phyloP scores from a whole-genome alignment of 2,797 vertebrate species.

The Coccyzus lansbergi region DNA sequence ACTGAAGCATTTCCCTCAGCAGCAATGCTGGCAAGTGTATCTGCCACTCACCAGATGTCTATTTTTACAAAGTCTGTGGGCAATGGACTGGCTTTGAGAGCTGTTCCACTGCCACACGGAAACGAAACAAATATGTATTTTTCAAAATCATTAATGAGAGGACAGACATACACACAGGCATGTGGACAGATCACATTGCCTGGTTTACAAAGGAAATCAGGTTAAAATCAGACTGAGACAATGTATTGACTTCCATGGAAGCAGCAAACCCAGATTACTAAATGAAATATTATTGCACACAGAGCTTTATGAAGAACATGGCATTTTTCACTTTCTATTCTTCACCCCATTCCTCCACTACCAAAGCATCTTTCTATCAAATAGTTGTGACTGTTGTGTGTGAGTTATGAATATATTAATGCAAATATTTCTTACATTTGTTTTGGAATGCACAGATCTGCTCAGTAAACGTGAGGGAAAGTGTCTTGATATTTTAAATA shows the following conservation, averaged over 20 bases:
- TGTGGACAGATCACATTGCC: neutral
- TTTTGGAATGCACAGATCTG: conserved; percentile 37
- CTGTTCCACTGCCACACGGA: neutral
- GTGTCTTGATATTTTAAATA: neutral
- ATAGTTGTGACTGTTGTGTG: neutral
- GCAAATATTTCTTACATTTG: conserved; percentile 13
- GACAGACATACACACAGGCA: neutral
- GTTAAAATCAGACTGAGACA: neutral
- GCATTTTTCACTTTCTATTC: neutral
- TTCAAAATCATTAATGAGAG: neutral
- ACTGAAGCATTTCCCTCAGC: neutral
- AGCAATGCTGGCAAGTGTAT: neutral
- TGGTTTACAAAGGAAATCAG: neutral
- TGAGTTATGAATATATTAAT: neutral
- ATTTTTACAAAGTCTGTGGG: neutral
- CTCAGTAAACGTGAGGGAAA: neutral
- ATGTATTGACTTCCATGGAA: neutral
- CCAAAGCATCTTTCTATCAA: neutral
- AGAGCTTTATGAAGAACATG: neutral
- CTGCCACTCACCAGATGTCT: fast-evolving
- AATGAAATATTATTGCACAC: neutral
- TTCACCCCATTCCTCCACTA: neutral
- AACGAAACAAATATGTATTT: neutral
- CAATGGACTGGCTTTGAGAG: neutral
- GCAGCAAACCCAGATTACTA: neutral